Percentiles rank a stretch among this genome's conserved stretches.
Evolutionary conservation across 2,113 vertebrate genomes (phyloP).

Genomic region (Oncorhynchus clarkii): DNA sequence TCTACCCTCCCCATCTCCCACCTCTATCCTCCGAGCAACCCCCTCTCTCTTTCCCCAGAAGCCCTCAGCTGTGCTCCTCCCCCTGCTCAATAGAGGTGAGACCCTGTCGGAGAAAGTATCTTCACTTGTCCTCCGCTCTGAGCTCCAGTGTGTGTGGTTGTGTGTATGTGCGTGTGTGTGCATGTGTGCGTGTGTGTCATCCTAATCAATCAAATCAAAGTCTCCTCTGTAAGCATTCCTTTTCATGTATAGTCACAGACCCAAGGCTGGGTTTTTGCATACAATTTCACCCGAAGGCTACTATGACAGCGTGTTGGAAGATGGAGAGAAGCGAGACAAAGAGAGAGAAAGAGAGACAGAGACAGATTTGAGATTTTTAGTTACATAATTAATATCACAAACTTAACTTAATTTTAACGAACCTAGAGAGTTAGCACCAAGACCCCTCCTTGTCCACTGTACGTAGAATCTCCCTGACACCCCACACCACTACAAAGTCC

Average conservation of each 20-base stretch:
- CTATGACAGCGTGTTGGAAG: not conserved
- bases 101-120: not conserved
- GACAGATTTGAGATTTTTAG: no score
- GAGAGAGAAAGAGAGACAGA: no score
- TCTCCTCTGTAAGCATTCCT: slow-evolving; percentile 32
- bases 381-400: no score
- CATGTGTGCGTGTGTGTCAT: not conserved
- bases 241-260: slow-evolving; percentile 17
- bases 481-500: no score
- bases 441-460: no score
- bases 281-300: slow-evolving; percentile 52
- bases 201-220: no score
- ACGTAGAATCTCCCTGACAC: no score
- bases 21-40: not conserved
- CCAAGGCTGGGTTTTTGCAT: slow-evolving; percentile 34
- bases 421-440: no score
- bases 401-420: no score
- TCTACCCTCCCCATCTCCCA: not conserved
- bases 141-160: not conserved
- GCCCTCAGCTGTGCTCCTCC: not conserved
- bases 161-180: not conserved
- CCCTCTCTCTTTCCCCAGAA: not conserved
- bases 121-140: not conserved
- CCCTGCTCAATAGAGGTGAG: not conserved
- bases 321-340: no score